Base-by-base conservation (phyloP, 2,797 vertebrate genomes). In the Aldrovandia affinis region DNA sequence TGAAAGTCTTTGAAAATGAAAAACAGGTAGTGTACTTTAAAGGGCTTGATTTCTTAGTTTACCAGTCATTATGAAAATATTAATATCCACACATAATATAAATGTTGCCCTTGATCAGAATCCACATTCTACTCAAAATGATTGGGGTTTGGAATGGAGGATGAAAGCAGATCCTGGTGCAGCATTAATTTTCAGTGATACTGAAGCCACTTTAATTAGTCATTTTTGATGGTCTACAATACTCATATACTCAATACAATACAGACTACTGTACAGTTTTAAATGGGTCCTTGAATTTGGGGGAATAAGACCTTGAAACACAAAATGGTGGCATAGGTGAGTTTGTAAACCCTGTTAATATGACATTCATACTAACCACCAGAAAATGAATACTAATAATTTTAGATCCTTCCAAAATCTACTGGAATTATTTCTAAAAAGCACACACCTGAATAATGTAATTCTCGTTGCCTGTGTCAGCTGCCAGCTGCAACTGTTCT, bases 361-460 rank as follows among this genome's bases (percentile, higher is more conserved):
- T 15, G 10, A 68, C 63, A 68, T 14, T 68, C 12, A 15, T 20
- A 36, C 10, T 36, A 68, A 68, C 30, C 5, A 14, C 28, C 63
- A 68, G 30, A 33, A 68, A 68, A 68, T 68, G 10, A 57, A 57
- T 15, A 57, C 55, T 15, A 20, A 14, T 15, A 9, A n/a, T 63
- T n/a, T 63, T 63, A 8, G 9, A 0, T 7, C 28, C 30, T 33
- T 68, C 10, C 12, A 36, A 68, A 68, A 68, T 33, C 63, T 30
- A 33, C 63, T 68, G 25, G 59, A 63, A 22, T 63, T 12, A 63
- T 70, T 2, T 28, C 36, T 18, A 54, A n/a, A 79, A 79, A 50
- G 50, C 44, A 61, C 54, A 61, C 6, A 89, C 89, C 85, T 88
- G 85, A 20, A 90, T 86, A 14, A 70, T 75, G 8, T 86, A 83